Evolutionary conservation across 1,140 invertebrate species (phyloP).

Genomic region (Diabrotica virgifera): DNA sequence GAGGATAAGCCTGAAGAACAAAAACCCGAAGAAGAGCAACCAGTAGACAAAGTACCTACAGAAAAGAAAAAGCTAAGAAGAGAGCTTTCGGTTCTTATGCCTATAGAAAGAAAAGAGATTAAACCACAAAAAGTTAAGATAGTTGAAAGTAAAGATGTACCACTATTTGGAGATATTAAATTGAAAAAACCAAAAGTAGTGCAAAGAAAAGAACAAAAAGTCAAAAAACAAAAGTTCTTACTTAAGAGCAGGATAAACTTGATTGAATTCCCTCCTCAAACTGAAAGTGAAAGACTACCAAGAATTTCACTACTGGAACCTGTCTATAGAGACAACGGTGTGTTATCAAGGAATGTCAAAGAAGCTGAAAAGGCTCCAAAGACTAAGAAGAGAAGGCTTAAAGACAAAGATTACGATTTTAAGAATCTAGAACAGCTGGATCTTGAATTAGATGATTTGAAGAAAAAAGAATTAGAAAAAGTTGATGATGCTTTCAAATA

Average conservation of each 20-base stretch:
- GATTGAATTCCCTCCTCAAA: constrained; percentile 58
- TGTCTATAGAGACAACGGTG: constrained; percentile 58
- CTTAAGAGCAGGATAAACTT: constrained; percentile 64
- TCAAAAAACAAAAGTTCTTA: constrained; percentile 61
- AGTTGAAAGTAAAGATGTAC: constrained; percentile 64
- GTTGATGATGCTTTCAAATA: constrained; percentile 40
- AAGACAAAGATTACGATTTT: constrained; percentile 66
- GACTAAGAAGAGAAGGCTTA: constrained; percentile 43
- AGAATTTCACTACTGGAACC: constrained; percentile 54
- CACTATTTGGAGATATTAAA: constrained; percentile 54
- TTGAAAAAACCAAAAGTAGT: constrained; percentile 39
- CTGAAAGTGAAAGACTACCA: constrained; percentile 51
- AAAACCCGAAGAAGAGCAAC: constrained; percentile 36
- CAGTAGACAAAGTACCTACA: constrained; percentile 43
- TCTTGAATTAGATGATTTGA: constrained; percentile 55
- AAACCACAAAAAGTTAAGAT: constrained; percentile 61
- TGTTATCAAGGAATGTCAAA: constrained; percentile 67
- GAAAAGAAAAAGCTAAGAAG: constrained; percentile 35
- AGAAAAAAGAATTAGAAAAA: constrained; percentile 41
- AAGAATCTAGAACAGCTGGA: constrained; percentile 71
- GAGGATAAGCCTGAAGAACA: constrained; percentile 44
- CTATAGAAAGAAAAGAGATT: constrained; percentile 58
- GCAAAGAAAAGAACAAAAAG: constrained; percentile 45
- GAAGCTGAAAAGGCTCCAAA: constrained; percentile 65
- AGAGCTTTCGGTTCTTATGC: constrained; percentile 50